A percentile compares a stretch with the other conserved stretches of the same genome.
Evolutionary conservation across 2,888 invertebrate species (phyloP).

Genomic region (Brachycybe producta): DNA sequence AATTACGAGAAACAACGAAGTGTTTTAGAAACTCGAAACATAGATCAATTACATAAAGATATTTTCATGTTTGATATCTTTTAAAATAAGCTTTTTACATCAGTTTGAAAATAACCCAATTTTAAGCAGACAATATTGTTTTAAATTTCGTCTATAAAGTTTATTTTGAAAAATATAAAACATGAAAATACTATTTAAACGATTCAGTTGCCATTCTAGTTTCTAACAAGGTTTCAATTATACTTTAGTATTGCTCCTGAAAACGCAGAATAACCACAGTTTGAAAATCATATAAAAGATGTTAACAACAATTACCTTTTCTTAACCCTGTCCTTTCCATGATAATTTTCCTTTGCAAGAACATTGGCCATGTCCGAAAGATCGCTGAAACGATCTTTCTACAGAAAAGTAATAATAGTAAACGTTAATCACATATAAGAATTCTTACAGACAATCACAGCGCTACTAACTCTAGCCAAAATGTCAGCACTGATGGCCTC

Average conservation of each 20-base stretch:
- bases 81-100: too few relatives aligned
- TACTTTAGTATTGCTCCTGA: too few relatives aligned
- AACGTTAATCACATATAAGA: not conserved
- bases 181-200: slow-evolving; percentile 17
- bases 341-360: slow-evolving; percentile 78
- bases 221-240: too few relatives aligned
- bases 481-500: slow-evolving; percentile 97
- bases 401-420: slow-evolving; percentile 12
- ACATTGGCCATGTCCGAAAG: slow-evolving; percentile 87
- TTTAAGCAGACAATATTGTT: not conserved
- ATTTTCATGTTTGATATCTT: too few relatives aligned
- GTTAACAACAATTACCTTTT: slow-evolving; percentile 28
- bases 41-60: too few relatives aligned
- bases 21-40: too few relatives aligned
- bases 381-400: slow-evolving; percentile 86
- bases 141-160: too few relatives aligned
- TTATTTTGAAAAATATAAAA: not conserved
- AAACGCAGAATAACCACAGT: too few relatives aligned
- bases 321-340: slow-evolving; percentile 67
- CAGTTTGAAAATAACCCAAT: not conserved
- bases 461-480: slow-evolving; percentile 52
- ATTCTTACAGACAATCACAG: not conserved
- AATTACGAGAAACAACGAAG: too few relatives aligned
- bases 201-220: not conserved
- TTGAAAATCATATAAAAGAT: too few relatives aligned